Evolutionary conservation across 2,797 vertebrate genomes (phyloP).

Genomic region (Darevskia mixta): DNA sequence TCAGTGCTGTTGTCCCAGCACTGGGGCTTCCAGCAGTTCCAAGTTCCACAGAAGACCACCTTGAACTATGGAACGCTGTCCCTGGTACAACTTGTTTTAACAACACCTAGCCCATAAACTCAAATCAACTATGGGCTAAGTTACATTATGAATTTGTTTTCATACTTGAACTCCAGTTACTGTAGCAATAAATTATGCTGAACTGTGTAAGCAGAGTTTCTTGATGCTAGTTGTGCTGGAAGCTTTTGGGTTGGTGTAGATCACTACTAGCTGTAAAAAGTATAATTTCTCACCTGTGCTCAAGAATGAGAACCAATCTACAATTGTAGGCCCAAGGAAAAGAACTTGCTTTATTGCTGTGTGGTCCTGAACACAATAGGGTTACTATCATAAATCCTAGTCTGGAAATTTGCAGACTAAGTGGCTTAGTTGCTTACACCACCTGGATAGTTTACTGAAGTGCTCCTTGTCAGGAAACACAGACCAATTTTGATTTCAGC

Average conservation of each 20-base stretch:
- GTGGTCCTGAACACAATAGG: neutral
- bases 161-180: constrained; percentile 50
- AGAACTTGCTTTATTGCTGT: neutral
- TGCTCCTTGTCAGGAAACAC: neutral
- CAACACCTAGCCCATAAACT: neutral
- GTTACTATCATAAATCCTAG: neutral
- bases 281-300: neutral
- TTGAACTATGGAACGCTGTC: neutral
- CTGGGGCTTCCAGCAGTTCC: neutral
- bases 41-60: neutral
- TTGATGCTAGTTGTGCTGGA: neutral
- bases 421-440: neutral
- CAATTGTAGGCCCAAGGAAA: neutral
- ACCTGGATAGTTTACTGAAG: neutral
- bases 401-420: neutral
- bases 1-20: neutral
- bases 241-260: neutral
- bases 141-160: neutral
- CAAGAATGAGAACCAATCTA: neutral
- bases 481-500: neutral
- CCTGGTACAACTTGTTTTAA: neutral
- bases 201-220: neutral
- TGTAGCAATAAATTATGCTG: constrained; percentile 67
- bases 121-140: neutral
- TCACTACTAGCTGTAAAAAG: neutral